Evolutionary conservation across 1,140 invertebrate genomes (phyloP).

Genomic region (Temnothorax longispinosus): DNA sequence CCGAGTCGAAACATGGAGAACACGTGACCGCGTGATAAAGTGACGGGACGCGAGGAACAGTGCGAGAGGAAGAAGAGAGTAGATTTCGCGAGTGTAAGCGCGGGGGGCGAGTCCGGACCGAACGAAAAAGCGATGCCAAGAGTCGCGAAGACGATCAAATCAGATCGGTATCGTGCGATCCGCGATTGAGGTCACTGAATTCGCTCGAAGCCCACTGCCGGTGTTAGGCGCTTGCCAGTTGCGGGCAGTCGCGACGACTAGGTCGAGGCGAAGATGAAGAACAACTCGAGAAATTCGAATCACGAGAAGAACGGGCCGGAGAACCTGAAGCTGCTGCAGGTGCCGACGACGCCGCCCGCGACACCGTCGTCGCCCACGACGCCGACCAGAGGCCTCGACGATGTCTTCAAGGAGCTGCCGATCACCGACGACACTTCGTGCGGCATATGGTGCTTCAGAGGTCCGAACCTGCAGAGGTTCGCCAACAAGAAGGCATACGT

Average conservation of each 20-base stretch:
- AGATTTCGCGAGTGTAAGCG: not conserved
- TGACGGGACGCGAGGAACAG: constrained; percentile 26
- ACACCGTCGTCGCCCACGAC: constrained; percentile 75
- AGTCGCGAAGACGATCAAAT: constrained; percentile 62
- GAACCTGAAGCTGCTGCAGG: constrained; percentile 77
- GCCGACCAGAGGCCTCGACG: constrained; percentile 84
- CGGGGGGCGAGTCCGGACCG: constrained; percentile 36
- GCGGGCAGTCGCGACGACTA: constrained; percentile 12
- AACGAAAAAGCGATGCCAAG: constrained; percentile 69
- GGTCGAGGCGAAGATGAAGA: constrained; percentile 73
- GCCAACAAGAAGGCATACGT: constrained; percentile 92
- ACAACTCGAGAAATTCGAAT: constrained; percentile 73
- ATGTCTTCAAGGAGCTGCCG: constrained; percentile 85
- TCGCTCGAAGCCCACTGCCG: constrained; percentile 40
- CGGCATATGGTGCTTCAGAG: constrained; percentile 88
- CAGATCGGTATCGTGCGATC: constrained; percentile 66
- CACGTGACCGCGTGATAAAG: constrained; percentile 63
- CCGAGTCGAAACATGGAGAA: constrained; percentile 65
- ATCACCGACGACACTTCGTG: constrained; percentile 88
- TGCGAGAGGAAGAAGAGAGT: constrained; percentile 32
- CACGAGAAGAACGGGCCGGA: constrained; percentile 81
- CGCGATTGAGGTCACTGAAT: constrained; percentile 69
- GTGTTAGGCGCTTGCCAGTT: constrained; percentile 32
- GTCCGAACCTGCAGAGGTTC: constrained; percentile 88
- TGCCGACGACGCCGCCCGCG: constrained; percentile 74